Conservation (phyloP, 2,113 vertebrate genomes). For the Protobothrops mucrosquamatus region DNA sequence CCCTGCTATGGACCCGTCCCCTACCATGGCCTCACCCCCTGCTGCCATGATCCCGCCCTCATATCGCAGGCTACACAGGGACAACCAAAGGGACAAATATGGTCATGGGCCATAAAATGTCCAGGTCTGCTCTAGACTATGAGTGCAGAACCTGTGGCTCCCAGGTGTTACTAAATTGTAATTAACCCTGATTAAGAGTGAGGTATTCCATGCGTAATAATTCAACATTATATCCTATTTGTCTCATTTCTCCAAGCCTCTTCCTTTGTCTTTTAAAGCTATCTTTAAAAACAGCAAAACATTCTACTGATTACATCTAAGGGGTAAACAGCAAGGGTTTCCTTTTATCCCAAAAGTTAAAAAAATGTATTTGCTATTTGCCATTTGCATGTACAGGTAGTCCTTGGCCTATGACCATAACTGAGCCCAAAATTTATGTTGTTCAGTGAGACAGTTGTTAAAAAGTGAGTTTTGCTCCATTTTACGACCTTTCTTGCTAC, state of each 20-base stretch:
- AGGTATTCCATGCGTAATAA: not conserved
- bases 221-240: not conserved
- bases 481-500: not conserved
- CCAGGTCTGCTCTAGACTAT: not conserved
- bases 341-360: not conserved
- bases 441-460: not conserved
- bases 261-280: not conserved
- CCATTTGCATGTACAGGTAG: not conserved
- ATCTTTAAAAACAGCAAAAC: not conserved
- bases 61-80: too few species aligned
- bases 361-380: not conserved
- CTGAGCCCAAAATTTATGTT: not conserved
- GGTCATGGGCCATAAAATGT: too few species aligned
- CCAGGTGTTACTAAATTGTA: not conserved
- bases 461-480: not conserved
- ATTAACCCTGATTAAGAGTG: not conserved
- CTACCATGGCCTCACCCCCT: too few species aligned
- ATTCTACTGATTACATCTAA: not conserved
- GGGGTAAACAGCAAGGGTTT: not conserved
- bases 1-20: too few species aligned
- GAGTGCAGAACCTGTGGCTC: not conserved
- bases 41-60: too few species aligned
- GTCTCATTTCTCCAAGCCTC: not conserved
- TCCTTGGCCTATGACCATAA: not conserved
- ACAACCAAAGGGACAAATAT: too few species aligned